Conservation (phyloP, 2,113 vertebrate genomes). For the Nyctibius bracteatus region DNA sequence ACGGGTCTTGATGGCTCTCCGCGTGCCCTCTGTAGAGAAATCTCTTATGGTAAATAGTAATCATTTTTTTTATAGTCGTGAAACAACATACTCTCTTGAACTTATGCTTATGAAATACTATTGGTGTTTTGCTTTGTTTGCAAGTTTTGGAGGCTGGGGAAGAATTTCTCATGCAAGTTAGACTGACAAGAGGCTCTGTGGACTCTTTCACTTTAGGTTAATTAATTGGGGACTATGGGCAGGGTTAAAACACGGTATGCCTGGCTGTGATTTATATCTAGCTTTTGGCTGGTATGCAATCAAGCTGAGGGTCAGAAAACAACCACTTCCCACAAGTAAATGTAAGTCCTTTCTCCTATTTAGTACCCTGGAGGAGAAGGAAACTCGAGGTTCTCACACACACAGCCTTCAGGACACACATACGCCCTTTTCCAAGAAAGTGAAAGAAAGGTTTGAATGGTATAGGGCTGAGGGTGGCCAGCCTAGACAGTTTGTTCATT, state of each 20-base stretch:
- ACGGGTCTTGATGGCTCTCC: background rate
- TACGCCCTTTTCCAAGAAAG: background rate
- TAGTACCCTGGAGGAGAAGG: background rate
- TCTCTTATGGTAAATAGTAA: background rate
- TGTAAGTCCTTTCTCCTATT: background rate
- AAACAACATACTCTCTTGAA: background rate
- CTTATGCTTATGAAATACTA: background rate
- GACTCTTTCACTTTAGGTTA: conserved; percentile 5
- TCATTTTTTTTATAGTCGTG: background rate
- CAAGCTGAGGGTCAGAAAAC: background rate
- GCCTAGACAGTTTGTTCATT: background rate
- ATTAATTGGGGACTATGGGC: conserved; percentile 12
- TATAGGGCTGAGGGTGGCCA: background rate
- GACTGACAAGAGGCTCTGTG: background rate
- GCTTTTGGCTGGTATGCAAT: background rate
- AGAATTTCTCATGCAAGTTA: background rate
- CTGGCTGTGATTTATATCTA: background rate
- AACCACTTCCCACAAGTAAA: background rate
- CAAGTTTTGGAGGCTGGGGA: background rate
- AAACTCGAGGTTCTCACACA: background rate
- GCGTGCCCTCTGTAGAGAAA: background rate
- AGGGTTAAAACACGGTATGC: background rate
- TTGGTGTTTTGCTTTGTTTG: background rate
- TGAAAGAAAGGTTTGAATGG: background rate
- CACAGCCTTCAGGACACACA: background rate